Percentiles rank a stretch among this genome's conserved stretches.
phyloP scores from a whole-genome alignment of 2,888 invertebrate species.

The Drosophila mettleri region DNA sequence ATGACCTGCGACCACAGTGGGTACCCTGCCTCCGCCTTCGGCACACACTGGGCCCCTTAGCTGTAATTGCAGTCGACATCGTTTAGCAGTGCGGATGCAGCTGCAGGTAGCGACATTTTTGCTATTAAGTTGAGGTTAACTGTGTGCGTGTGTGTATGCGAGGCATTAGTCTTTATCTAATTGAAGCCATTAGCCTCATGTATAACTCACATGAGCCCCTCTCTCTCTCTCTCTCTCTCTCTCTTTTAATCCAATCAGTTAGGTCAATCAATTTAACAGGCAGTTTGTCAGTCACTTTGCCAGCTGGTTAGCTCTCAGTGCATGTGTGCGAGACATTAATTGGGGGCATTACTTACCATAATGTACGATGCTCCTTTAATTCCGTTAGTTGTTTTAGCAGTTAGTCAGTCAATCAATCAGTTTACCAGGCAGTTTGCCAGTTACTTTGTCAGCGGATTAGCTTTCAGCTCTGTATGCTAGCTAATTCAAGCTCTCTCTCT shows the following conservation, averaged over 20 bases:
- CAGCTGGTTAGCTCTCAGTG: slow-evolving; percentile 2
- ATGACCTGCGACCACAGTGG: neutral
- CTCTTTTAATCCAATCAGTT: slow-evolving; percentile 28
- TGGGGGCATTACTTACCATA: slow-evolving; percentile 8
- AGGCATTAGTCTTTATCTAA: slow-evolving; percentile 41
- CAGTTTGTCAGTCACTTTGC: slow-evolving; percentile 16
- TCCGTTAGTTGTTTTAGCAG: neutral
- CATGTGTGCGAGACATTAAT: slow-evolving; percentile 28
- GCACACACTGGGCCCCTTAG: slow-evolving; percentile 28
- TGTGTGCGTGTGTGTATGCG: slow-evolving; percentile 16
- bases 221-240: neutral
- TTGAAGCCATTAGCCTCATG: slow-evolving; percentile 34
- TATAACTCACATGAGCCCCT: slow-evolving; percentile 12
- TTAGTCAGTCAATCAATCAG: slow-evolving; percentile 16
- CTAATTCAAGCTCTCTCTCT: slow-evolving; percentile 20
- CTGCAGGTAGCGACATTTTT: slow-evolving; percentile 39
- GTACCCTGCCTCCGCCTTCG: neutral
- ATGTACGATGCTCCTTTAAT: slow-evolving; percentile 6
- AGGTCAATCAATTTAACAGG: slow-evolving; percentile 12
- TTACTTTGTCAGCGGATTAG: neutral
- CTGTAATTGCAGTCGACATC: slow-evolving; percentile 27
- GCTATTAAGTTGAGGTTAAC: slow-evolving; percentile 18
- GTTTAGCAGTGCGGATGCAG: slow-evolving; percentile 24
- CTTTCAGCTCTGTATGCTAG: neutral
- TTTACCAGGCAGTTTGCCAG: slow-evolving; percentile 2